Base-by-base conservation (phyloP, 2,888 invertebrate species). In the Sarcophaga variegata region DNA sequence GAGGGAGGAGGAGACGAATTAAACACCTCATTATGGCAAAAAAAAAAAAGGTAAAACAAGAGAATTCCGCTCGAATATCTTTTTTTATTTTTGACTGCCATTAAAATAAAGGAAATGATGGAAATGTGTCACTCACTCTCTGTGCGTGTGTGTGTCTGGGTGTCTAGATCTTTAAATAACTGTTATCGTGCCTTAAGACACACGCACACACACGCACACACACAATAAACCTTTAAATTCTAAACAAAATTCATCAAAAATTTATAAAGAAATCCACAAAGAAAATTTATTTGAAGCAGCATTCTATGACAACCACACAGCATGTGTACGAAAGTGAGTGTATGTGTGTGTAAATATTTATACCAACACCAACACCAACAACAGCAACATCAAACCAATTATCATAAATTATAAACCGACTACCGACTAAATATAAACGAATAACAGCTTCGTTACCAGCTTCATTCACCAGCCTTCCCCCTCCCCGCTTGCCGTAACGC, bases 391-490 rank as follows among this genome's bases (percentile, higher is more conserved):
- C 27, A 72, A 80, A 78, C 69, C 84, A 87, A 84, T 87, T 84
- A 84, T 76, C 87, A 84, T 87, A 87, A 87, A 84, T 84, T 87
- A 82, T 69, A 79, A 81, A 76, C 64, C 54, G 81, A 22, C 49
- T 81, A 25, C 54, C 12, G 54, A 14, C 17, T 54, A 17, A 14
- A 14, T 54, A 14, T 5, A 54, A 17, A 12, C 17, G 12, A 70
- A 70, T 27, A 74, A 74, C 49, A 54, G 37, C 67, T 47, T 67
- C 20, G 37, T 67, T 67, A 11, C 20, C 17, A 66, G 14, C 17
- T 14, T 12, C 49, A 49, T 64, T n/a, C 25, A 20, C 14, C 47
- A 45, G 45, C 59, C 59, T 17, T 5, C 12, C 59, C 6, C 59
- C 59, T 3, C 4, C 3, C 4, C 17, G 0, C 17, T 6, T 17